Evolutionary conservation across 2,888 invertebrate species (phyloP).

Genomic region (Tetragnatha montana): DNA sequence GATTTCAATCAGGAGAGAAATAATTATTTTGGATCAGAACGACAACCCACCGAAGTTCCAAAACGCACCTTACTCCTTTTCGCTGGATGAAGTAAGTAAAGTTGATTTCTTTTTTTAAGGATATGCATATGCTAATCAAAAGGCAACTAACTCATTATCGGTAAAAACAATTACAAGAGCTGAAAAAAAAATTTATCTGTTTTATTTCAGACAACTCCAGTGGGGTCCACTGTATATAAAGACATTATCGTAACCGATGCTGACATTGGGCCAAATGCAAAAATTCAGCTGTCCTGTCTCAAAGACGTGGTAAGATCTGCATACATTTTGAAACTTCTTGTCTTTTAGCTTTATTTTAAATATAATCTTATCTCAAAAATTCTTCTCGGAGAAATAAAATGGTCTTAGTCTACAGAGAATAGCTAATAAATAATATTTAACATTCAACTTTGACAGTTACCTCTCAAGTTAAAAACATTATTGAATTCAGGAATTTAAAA

Average conservation of each 20-base stretch:
- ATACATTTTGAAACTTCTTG: too few relatives aligned
- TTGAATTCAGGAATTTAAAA: too few relatives aligned
- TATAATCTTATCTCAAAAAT: too few relatives aligned
- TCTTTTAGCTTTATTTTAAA: too few relatives aligned
- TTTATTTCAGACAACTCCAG: conserved; percentile 78
- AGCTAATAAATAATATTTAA: background rate
- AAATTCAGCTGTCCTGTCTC: conserved; percentile 82
- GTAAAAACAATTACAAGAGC: too few relatives aligned
- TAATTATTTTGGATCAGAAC: conserved; percentile 86
- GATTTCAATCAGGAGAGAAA: conserved; percentile 85
- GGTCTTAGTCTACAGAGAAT: too few relatives aligned
- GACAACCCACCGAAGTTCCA: conserved; percentile 87
- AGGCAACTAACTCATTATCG: too few relatives aligned
- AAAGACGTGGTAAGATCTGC: conserved; percentile 55
- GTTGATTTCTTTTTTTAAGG: background rate
- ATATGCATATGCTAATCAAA: too few relatives aligned
- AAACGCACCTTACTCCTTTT: conserved; percentile 75
- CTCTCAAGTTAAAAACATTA: too few relatives aligned
- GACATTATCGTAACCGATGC: conserved; percentile 83
- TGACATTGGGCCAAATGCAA: conserved; percentile 85
- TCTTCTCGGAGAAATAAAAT: background rate
- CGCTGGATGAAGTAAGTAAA: conserved; percentile 59
- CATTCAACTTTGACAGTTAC: too few relatives aligned
- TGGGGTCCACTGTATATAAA: conserved; percentile 82
- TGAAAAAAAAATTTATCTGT: background rate